phyloP scores from a whole-genome alignment of 2,113 vertebrate species.

The Tragelaphus scriptus region DNA sequence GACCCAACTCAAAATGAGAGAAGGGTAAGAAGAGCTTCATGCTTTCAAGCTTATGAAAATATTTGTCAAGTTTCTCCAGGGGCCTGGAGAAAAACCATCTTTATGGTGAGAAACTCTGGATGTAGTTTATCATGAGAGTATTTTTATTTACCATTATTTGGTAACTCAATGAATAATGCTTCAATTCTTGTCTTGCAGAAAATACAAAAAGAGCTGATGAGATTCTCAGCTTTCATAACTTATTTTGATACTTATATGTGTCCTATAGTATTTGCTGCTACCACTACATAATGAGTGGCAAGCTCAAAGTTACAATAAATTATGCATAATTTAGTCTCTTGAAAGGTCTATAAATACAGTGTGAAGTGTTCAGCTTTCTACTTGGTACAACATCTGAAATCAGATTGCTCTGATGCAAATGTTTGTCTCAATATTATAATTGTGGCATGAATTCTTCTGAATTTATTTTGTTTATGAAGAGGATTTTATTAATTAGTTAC shows the following conservation, averaged over 20 bases:
- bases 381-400: constrained; percentile 66
- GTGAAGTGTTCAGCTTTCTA: constrained; percentile 57
- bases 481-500: constrained; percentile 60
- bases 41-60: neutral
- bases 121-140: constrained; percentile 13
- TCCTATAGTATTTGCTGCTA: constrained; percentile 37
- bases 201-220: constrained; percentile 15
- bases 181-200: constrained; percentile 36
- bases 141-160: constrained; percentile 28
- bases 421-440: constrained; percentile 56
- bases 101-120: neutral
- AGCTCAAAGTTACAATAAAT: constrained; percentile 62
- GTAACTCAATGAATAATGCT: neutral
- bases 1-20: neutral
- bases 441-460: constrained; percentile 44
- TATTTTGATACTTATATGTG: constrained; percentile 43
- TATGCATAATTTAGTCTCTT: constrained; percentile 58
- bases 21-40: neutral
- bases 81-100: constrained; percentile 2
- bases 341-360: constrained; percentile 61
- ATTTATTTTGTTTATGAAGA: constrained; percentile 65
- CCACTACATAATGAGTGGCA: constrained; percentile 46
- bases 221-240: constrained; percentile 23
- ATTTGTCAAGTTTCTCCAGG: constrained; percentile 15
- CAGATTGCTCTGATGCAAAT: constrained; percentile 67